Evolutionary conservation across 2,113 vertebrate genomes (phyloP).

Genomic region (Myotis brandtii): DNA sequence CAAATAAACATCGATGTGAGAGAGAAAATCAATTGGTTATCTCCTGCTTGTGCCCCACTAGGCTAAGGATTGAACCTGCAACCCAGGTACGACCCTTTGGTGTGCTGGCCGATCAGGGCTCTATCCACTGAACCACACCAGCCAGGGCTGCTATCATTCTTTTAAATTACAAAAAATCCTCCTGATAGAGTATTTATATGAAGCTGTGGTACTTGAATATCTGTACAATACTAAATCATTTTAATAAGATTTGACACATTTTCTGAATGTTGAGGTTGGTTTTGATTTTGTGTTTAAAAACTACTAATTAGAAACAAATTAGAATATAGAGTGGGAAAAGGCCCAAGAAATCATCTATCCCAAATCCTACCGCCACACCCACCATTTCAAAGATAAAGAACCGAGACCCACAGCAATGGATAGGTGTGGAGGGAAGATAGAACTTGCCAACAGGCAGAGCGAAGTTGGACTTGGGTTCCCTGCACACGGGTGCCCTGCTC

Average conservation of each 20-base stretch:
- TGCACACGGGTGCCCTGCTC: neutral
- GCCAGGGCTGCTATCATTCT: neutral
- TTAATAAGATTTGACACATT: neutral
- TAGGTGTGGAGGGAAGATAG: neutral
- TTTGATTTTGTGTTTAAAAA: slow-evolving; percentile 40
- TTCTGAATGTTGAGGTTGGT: neutral
- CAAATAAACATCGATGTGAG: too few species aligned
- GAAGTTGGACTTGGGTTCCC: neutral
- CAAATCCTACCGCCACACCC: neutral
- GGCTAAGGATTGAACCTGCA: too few species aligned
- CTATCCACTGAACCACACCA: too few species aligned
- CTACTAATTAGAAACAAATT: neutral
- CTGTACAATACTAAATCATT: neutral
- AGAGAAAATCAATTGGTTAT: too few species aligned
- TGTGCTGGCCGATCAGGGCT: too few species aligned
- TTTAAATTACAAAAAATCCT: slow-evolving; percentile 9
- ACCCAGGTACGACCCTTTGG: too few species aligned
- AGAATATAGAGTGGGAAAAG: neutral
- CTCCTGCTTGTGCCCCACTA: too few species aligned
- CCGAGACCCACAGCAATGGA: neutral
- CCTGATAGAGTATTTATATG: neutral
- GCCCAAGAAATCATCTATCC: neutral
- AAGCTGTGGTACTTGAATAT: neutral
- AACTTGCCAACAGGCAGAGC: too few species aligned
- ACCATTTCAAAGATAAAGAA: neutral